A percentile compares a stretch with the other conserved stretches of the same genome.
phyloP scores from a whole-genome alignment of 2,888 invertebrate genomes.

The Phengaris alcon region DNA sequence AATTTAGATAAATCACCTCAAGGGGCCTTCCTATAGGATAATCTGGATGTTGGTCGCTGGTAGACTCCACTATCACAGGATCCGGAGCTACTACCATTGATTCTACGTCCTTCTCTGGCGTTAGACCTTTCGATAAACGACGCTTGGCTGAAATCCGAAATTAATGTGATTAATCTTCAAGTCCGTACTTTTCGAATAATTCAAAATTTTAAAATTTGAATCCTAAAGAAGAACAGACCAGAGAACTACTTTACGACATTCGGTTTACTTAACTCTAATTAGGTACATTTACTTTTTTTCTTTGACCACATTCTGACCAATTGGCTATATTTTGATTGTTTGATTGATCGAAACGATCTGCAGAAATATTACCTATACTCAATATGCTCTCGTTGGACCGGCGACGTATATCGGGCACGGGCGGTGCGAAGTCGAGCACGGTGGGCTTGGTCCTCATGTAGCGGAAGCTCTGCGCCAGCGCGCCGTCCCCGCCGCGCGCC shows the following conservation, averaged over 20 bases:
- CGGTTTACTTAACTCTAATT: too few species aligned
- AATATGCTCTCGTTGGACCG: slow-evolving; percentile 78
- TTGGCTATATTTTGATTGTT: too few species aligned
- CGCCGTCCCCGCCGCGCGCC: slow-evolving; percentile 81
- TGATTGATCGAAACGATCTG: too few species aligned
- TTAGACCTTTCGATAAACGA: slow-evolving; percentile 66
- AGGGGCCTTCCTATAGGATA: slow-evolving; percentile 90
- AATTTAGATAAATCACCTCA: slow-evolving; percentile 78
- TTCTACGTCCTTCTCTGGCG: slow-evolving; percentile 80
- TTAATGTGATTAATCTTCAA: neutral
- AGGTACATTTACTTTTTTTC: too few species aligned
- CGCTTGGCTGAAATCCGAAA: slow-evolving; percentile 55
- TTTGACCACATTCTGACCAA: too few species aligned
- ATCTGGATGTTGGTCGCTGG: slow-evolving; percentile 49
- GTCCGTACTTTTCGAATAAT: too few species aligned
- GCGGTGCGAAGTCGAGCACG: slow-evolving; percentile 92
- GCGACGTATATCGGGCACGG: slow-evolving; percentile 82
- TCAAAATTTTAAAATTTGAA: too few species aligned
- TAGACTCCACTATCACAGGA: slow-evolving; percentile 29
- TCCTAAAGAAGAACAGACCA: too few species aligned
- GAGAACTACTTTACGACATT: too few species aligned
- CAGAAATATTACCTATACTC: slow-evolving; percentile 67
- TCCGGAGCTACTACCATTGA: slow-evolving; percentile 44
- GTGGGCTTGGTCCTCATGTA: slow-evolving; percentile 94
- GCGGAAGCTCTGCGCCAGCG: slow-evolving; percentile 90